phyloP scores from a whole-genome alignment of 1,140 invertebrate genomes.

The Leptinotarsa lineolata region DNA sequence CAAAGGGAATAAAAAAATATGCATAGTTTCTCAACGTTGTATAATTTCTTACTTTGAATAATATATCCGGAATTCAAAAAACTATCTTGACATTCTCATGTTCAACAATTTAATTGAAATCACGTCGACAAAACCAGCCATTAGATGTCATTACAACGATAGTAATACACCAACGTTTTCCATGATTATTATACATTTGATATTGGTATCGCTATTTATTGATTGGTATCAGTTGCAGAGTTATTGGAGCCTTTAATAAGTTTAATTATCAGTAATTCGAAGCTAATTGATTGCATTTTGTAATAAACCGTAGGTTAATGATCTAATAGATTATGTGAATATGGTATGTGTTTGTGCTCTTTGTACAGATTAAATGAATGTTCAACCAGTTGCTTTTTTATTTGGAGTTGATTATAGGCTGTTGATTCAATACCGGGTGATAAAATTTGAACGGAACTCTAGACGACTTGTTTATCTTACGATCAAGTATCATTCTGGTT shows the following conservation, averaged over 20 bases:
- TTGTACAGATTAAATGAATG: conserved; percentile 2
- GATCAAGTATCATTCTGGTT: no score
- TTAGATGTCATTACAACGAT: no score
- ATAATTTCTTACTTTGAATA: no score
- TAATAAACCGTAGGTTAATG: conserved; percentile 6
- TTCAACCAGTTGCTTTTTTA: neutral
- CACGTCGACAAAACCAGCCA: no score
- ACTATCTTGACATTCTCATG: no score
- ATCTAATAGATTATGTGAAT: conserved; percentile 1
- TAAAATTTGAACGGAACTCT: neutral
- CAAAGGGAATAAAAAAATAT: no score
- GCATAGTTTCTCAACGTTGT: no score
- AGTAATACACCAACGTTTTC: neutral
- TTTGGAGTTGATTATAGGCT: no score
- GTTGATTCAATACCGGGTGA: no score
- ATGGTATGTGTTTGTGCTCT: neutral
- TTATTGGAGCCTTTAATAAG: conserved; percentile 6
- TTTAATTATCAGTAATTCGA: conserved; percentile 1
- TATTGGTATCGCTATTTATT: neutral
- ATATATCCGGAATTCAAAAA: no score
- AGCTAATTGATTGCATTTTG: conserved; percentile 8
- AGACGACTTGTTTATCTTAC: neutral
- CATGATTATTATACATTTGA: conserved; percentile 2
- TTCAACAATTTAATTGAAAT: no score
- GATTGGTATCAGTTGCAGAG: conserved; percentile 2